These are phyloP conservation scores for Trididemnum clinides DNA, from an alignment of 23 tunicate genomes.

Conservation along the genomic window DNA sequence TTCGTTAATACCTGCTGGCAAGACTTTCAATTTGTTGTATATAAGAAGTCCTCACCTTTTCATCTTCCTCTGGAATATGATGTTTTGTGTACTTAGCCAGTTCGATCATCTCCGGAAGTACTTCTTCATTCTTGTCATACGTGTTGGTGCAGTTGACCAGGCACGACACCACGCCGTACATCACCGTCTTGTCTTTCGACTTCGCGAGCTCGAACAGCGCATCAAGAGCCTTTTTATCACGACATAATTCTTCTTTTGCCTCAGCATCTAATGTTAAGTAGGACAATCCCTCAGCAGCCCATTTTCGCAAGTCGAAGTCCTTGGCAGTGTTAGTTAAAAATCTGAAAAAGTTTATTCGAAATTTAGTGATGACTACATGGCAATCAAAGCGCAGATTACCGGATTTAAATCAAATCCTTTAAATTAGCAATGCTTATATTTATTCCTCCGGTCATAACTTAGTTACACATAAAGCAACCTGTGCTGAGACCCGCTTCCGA, in stretches of 20 bases:
- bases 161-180: constrained; percentile 90
- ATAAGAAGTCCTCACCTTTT: constrained; percentile 74
- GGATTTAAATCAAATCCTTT: no score
- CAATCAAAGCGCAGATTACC: no score
- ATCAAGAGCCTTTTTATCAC: constrained; percentile 71
- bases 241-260: constrained; percentile 89
- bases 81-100: constrained; percentile 96
- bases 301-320: constrained; percentile 85
- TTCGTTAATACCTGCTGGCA: no score
- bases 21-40: no score
- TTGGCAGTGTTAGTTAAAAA: constrained; percentile 67
- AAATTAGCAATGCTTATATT: no score
- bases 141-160: constrained; percentile 94
- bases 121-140: constrained; percentile 92
- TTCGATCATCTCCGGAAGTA: constrained; percentile 91
- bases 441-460: no score
- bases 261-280: constrained; percentile 94
- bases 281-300: constrained; percentile 97
- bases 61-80: constrained; percentile 96
- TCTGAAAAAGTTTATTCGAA: no score
- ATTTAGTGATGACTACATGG: no score
- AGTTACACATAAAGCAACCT: background rate
- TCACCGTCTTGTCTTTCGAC: constrained; percentile 90
- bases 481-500: background rate
- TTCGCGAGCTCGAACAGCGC: constrained; percentile 84